Base-by-base conservation (phyloP, 2,888 invertebrate genomes). In the Epirrhoe alternata region DNA sequence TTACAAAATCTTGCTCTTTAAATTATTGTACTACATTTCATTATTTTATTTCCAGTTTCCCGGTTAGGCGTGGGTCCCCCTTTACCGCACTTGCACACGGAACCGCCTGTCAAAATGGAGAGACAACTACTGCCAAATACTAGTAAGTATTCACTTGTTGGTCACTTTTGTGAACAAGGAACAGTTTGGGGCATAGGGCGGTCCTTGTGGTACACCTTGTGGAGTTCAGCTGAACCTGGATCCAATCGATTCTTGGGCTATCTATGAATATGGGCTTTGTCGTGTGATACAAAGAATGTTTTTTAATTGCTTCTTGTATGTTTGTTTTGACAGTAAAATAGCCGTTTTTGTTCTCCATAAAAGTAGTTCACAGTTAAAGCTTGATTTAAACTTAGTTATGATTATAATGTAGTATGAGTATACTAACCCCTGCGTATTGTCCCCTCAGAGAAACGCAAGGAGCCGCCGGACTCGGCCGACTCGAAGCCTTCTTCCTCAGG, bases 371-470 rank as follows among this genome's bases (percentile, higher is more conserved):
- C n/a, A n/a, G n/a, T n/a, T n/a, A n/a, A n/a, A n/a, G n/a, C n/a
- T n/a, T n/a, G n/a, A n/a, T n/a, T n/a, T n/a, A n/a, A n/a, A n/a
- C n/a, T n/a, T n/a, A n/a, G n/a, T n/a, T n/a, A n/a, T n/a, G n/a
- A 55, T 38, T 14, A n/a, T 38, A 3, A 10, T 1, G 35, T 35
- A 8, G 35, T 7, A 16, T 33, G 17, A 35, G 45, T 47, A 42
- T 53, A 30, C 16, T 66, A 50, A 64, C 14, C 49, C 4, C 33
- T 51, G 0, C 59, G 64, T 60, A 60, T 33, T 63, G 59, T 42
- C 31, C 38, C 57, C 90, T 24, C 94, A 96, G 96, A 96, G 94
- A 97, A 97, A 89, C 96, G 97, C 87, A 97, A 97, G 94, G 97
- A 97, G 86, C 96, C 97, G 6, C 96, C 97, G 87, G 97, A 97